Evolutionary conservation across 2,888 invertebrate species (phyloP), one percentile per base, ranked within the genome.

Genomic region (Blastobasis lacticolella): DNA sequence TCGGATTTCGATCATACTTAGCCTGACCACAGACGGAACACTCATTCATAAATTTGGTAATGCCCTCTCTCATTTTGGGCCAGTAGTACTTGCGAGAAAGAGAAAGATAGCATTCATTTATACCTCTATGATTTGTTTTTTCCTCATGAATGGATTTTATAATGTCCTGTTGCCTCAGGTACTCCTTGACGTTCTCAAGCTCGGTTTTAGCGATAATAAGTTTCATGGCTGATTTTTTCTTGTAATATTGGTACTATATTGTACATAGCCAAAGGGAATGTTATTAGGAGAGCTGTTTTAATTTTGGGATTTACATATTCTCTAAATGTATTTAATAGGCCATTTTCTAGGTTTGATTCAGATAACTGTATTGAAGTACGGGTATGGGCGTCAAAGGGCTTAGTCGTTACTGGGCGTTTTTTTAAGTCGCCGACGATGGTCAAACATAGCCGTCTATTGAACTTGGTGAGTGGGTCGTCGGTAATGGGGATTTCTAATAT

Each of bases 1-100:
- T 23, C 23, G 23, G 23, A 23, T 23, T 23, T 23, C 23, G 5
- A 37, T 63, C 61, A 9, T 66, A 66, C 42, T 62, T 66, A 0
- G 56, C 56, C 46, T 59, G 60, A 0, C 63, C 62, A 36, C 62
- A 53, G 4, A 50, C n/a, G 1, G 5, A 41, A 45, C 53, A 54
- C 38, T 41, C 45, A 42, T 50, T 53, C 10, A 49, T 49, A 46
- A 44, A 44, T 49, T 40, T 48, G 8, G 38, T 38, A 4, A 46
- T 23, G 23, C 23, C 23, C 23, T 23, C 23, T 23, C 23, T 23
- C 23, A 23, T 23, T 23, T 23, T 23, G 23, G 23, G 23, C 23
- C 23, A 23, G 23, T 23, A 23, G 23, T 23, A 23, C 23, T 23
- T 23, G 23, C 10, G 8, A 4, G 52, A 53, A 1, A 53, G n/a